Base-by-base conservation (phyloP, 1,140 invertebrate species). In the Drosophila cardini region DNA sequence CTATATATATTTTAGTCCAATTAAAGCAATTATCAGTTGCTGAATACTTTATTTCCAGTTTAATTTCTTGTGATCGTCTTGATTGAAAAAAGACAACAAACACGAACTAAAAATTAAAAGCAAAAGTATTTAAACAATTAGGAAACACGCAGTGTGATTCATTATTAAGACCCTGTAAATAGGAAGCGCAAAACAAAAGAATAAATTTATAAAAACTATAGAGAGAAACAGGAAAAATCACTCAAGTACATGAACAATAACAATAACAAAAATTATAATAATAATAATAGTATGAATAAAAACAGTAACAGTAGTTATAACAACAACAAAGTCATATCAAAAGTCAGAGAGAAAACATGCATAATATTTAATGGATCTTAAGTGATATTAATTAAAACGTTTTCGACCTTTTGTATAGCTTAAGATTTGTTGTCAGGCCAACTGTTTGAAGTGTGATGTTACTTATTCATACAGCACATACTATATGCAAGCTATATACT, bases 311-410 rank as follows among this genome's bases (percentile, higher is more conserved):
- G 40, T 26, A 26, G 21, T 26, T n/a, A n/a, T n/a, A 45, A 48
- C 11, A 56, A 50, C 58, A 80, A 18, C 61, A 80, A 53, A 45
- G 45, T 43, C 26, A 72, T 67, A 77, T 73, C 68, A 58, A 71
- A 67, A 42, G 15, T 46, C 60, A 65, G 65, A 74, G 65, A 74
- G 71, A 77, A 46, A 85, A 70, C 69, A 70, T 80, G 75, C 75
- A 81, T 75, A 61, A 63, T 48, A 79, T 42, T 85, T 82, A 72
- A 78, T 83, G 76, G 61, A 76, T 18, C 77, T 84, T 64, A 85
- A 85, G 73, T 85, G 82, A 77, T 72, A 78, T 85, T 64, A 84
- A 84, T 85, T 84, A 84, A 85, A 84, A 85, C 57, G 81, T 60
- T 69, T 36, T 16, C 62, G 80, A 58, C 57, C 53, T 78, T 61